A percentile compares a stretch with the other conserved stretches of the same genome.
These are phyloP conservation scores for Augochlorella aurata DNA, from an alignment of 2,888 invertebrate genomes.

Conservation along the genomic window DNA sequence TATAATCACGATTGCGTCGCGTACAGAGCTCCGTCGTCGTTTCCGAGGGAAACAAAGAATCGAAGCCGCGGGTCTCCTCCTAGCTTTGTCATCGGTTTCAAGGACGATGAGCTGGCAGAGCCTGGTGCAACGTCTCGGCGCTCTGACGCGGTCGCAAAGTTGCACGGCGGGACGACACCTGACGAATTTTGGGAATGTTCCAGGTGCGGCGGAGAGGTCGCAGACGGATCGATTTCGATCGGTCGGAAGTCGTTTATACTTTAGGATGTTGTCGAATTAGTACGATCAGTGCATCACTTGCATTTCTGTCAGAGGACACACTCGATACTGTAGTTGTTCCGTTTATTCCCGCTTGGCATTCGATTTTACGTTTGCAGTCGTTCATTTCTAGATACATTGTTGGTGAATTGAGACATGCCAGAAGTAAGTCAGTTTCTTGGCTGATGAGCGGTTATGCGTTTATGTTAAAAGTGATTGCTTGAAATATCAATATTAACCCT, in stretches of 20 bases:
- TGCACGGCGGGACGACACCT: slow-evolving; percentile 20
- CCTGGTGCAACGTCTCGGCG: slow-evolving; percentile 27
- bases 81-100: slow-evolving; percentile 46
- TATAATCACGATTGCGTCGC: too few relatives aligned
- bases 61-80: not conserved
- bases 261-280: too few relatives aligned
- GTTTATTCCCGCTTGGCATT: not conserved
- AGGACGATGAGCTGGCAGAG: slow-evolving; percentile 54
- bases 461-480: too few relatives aligned
- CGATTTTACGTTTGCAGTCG: too few relatives aligned
- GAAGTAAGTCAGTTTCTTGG: too few relatives aligned
- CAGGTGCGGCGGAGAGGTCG: slow-evolving; percentile 11
- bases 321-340: not conserved
- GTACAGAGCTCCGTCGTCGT: too few relatives aligned
- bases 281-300: not conserved
- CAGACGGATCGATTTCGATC: not conserved
- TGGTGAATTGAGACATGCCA: too few relatives aligned
- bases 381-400: too few relatives aligned
- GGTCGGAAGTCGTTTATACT: not conserved
- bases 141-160: slow-evolving; percentile 27
- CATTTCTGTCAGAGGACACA: not conserved
- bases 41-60: slow-evolving; percentile 15
- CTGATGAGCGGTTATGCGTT: too few relatives aligned
- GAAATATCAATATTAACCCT: too few relatives aligned
- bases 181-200: slow-evolving; percentile 46